phyloP scores from a whole-genome alignment of 2,113 vertebrate species.

The Crotalus horridus region DNA sequence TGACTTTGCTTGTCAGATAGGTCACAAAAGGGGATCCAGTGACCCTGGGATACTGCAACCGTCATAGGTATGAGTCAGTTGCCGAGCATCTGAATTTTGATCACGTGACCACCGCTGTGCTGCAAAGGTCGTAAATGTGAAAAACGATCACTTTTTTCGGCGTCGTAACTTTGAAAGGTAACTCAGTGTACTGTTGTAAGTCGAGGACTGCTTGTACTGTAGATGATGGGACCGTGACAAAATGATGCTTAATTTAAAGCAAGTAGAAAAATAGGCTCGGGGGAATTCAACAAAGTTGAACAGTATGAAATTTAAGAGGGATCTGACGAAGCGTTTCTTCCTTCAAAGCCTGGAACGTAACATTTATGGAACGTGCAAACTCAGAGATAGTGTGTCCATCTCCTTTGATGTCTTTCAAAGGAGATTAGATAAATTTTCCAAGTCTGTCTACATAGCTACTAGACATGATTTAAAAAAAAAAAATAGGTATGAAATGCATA shows the following conservation, averaged over 20 bases:
- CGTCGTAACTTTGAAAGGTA: too few relatives aligned
- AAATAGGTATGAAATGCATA: neutral
- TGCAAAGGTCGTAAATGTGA: too few relatives aligned
- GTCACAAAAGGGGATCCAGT: too few relatives aligned
- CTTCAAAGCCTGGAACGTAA: neutral
- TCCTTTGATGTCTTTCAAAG: neutral
- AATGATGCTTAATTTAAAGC: neutral
- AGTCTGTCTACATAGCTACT: neutral
- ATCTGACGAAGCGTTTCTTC: neutral
- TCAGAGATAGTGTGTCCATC: neutral
- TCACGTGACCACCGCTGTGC: too few relatives aligned
- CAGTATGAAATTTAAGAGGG: neutral
- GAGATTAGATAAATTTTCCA: neutral
- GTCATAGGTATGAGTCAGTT: too few relatives aligned
- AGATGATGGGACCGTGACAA: neutral
- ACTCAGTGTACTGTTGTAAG: too few relatives aligned
- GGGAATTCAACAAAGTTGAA: neutral
- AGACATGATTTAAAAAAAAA: neutral
- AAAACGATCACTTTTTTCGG: too few relatives aligned
- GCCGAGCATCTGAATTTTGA: too few relatives aligned
- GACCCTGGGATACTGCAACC: too few relatives aligned
- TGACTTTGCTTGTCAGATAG: too few relatives aligned
- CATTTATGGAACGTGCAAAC: neutral
- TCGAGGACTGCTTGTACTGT: too few relatives aligned
- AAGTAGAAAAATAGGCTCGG: neutral